A percentile compares a stretch with the other conserved stretches of the same genome.
Conservation (phyloP, 2,797 vertebrate species). For the Coccyzus lansbergi region DNA sequence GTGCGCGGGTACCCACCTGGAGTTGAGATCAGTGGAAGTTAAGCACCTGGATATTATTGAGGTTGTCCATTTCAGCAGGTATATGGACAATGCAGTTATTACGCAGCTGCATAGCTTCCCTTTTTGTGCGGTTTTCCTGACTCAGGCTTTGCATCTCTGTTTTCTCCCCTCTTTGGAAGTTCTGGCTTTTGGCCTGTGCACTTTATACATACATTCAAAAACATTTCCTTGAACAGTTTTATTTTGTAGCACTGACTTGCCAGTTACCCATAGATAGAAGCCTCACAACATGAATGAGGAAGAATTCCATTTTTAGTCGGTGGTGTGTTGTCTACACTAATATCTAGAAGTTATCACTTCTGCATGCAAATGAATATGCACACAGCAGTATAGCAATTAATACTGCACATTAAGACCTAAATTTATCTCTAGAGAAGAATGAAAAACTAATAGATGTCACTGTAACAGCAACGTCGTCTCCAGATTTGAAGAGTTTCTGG, state of each 20-base stretch:
- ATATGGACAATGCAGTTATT: background rate
- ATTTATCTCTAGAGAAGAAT: background rate
- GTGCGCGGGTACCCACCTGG: rapidly evolving
- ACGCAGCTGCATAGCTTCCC: background rate
- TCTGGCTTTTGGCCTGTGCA: background rate
- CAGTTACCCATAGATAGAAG: background rate
- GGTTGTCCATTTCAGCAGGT: background rate
- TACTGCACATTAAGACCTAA: background rate
- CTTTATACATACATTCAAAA: conserved; percentile 14
- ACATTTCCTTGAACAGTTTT: background rate
- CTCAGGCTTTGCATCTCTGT: background rate
- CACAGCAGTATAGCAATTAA: background rate
- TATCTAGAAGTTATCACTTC: background rate
- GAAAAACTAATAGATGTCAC: background rate
- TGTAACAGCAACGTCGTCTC: background rate
- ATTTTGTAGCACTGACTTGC: background rate
- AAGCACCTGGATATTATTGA: background rate
- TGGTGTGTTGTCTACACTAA: background rate
- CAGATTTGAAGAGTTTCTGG: background rate
- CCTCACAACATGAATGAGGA: background rate
- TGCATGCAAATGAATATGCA: background rate
- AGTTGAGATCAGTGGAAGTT: background rate
- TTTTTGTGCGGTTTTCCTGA: background rate
- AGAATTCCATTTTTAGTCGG: background rate
- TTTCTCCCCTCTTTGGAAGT: background rate